Evolutionary conservation across 2,888 invertebrate species (phyloP).

Genomic region (Meiosimyza decipiens): DNA sequence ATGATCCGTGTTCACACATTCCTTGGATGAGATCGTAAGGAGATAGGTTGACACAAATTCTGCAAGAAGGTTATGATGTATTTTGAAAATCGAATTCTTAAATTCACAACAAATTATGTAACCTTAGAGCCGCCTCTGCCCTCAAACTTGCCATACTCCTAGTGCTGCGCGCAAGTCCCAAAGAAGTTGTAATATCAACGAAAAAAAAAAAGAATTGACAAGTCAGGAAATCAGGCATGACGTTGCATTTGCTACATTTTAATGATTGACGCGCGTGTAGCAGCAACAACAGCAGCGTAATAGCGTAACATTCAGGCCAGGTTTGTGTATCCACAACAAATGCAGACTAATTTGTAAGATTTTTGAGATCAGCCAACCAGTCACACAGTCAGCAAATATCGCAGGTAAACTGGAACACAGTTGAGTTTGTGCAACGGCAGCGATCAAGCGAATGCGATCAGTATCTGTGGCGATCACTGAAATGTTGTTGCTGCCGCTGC

Average conservation of each 20-base stretch:
- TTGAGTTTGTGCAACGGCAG: background rate
- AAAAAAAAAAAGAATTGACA: constrained; percentile 53
- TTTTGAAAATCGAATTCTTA: no score
- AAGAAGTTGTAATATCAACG: constrained; percentile 19
- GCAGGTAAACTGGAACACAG: background rate
- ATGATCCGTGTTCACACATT: no score
- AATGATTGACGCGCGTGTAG: constrained; percentile 49
- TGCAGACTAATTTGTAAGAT: constrained; percentile 24
- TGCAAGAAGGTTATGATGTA: no score
- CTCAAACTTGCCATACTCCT: background rate
- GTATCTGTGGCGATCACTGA: constrained; percentile 4
- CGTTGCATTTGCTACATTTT: constrained; percentile 56
- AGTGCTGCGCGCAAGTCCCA: constrained; percentile 6
- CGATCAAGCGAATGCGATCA: constrained; percentile 15
- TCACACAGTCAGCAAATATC: background rate
- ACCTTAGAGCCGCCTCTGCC: background rate
- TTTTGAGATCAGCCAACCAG: constrained; percentile 20
- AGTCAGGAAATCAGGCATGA: constrained; percentile 65
- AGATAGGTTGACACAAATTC: no score
- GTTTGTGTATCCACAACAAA: constrained; percentile 1
- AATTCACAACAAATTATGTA: background rate
- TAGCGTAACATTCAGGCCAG: constrained; percentile 1
- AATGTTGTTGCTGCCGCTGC: background rate
- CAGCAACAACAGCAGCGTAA: constrained; percentile 28
- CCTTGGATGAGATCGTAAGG: no score